Percentiles rank a stretch among this genome's conserved stretches.
Conservation (phyloP, 2,888 invertebrate species). For the Malachius bipustulatus region DNA sequence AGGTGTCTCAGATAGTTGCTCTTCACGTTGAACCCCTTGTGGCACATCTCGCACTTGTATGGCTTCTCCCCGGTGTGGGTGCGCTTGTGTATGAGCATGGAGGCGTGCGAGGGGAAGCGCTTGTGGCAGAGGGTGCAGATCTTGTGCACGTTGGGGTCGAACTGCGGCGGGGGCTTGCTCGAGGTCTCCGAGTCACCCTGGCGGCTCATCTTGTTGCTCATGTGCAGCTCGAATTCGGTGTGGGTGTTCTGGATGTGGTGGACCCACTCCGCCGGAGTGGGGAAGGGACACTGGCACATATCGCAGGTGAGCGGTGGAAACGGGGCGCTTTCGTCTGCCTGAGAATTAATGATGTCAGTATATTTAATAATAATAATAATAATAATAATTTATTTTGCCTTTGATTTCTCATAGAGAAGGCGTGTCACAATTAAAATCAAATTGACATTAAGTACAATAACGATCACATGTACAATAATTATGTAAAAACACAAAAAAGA, state of each 20-base stretch:
- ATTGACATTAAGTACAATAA: too few species aligned
- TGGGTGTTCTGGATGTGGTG: constrained; percentile 75
- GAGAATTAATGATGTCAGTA: background rate
- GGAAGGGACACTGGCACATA: constrained; percentile 61
- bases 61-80: constrained; percentile 66
- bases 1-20: constrained; percentile 62
- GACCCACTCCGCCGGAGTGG: constrained; percentile 78
- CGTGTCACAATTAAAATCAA: too few species aligned
- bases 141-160: constrained; percentile 38
- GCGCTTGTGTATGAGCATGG: constrained; percentile 65
- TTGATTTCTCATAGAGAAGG: too few species aligned
- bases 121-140: constrained; percentile 59
- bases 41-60: constrained; percentile 61
- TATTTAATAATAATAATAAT: too few species aligned
- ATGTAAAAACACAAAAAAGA: too few species aligned
- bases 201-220: constrained; percentile 43
- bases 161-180: constrained; percentile 6
- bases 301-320: constrained; percentile 65
- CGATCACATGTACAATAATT: too few species aligned
- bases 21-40: constrained; percentile 69
- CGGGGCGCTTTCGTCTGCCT: constrained; percentile 53
- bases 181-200: constrained; percentile 4
- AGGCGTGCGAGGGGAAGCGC: constrained; percentile 65
- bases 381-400: too few species aligned
- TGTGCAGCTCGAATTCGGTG: constrained; percentile 66